A percentile compares a stretch with the other conserved stretches of the same genome.
phyloP scores from a whole-genome alignment of 64 coral and sea anemone genomes.

The Stichodactyla mertensii region DNA sequence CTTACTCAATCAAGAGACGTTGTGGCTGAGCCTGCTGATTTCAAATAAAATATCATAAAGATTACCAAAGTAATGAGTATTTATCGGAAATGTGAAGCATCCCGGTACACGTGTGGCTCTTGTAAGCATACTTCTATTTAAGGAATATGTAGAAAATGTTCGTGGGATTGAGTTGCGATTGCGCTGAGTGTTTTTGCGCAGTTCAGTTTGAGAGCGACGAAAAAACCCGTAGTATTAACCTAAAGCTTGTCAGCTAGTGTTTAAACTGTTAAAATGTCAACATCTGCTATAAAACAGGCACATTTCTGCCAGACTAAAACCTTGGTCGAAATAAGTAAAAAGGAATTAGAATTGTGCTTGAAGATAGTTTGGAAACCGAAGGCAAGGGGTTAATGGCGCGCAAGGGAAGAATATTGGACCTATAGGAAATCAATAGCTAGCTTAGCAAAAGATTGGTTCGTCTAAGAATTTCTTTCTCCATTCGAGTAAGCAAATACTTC shows the following conservation, averaged over 20 bases:
- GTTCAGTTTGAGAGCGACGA: neutral
- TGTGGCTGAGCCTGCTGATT: conserved; percentile 11
- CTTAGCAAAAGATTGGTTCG: neutral
- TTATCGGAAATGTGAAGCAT: conserved; percentile 7
- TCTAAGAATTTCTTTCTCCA: neutral
- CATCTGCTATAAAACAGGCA: neutral
- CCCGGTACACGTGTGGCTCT: neutral
- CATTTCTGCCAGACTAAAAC: neutral
- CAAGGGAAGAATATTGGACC: neutral
- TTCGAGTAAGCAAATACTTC: neutral
- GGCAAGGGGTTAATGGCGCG: neutral
- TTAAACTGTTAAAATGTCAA: conserved; percentile 4
- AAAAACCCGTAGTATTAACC: neutral
- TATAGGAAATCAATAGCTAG: neutral
- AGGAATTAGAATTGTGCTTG: neutral
- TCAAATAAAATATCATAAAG: conserved; percentile 11
- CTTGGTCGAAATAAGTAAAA: neutral
- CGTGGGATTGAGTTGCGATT: neutral
- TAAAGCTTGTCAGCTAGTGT: neutral
- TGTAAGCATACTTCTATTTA: neutral
- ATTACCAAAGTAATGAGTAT: conserved; percentile 16
- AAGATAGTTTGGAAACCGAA: neutral
- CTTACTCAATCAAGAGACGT: neutral
- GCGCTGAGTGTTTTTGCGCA: neutral
- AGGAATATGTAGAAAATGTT: neutral